A percentile compares a stretch with the other conserved stretches of the same genome.
Evolutionary conservation across 2,888 invertebrate species (phyloP).

Genomic region (Lasioglossum marginatum): DNA sequence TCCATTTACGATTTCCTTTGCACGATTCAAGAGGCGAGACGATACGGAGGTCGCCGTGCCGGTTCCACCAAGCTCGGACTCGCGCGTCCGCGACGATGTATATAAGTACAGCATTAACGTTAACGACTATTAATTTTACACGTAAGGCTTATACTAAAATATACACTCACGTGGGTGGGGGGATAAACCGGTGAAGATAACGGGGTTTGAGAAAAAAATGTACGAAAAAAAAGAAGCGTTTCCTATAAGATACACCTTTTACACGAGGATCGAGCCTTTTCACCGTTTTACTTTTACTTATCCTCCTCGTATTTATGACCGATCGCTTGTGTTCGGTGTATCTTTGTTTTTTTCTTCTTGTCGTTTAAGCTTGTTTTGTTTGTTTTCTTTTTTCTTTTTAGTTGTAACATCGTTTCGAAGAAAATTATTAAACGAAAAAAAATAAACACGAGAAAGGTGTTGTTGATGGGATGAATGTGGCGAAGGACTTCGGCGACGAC

Average conservation of each 20-base stretch:
- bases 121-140: constrained; percentile 69
- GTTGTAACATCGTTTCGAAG: constrained; percentile 5
- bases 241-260: constrained; percentile 19
- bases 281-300: neutral
- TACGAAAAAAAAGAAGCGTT: constrained; percentile 13
- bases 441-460: constrained; percentile 16
- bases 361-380: constrained; percentile 25
- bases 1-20: neutral
- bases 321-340: constrained; percentile 30
- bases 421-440: neutral
- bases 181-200: constrained; percentile 41
- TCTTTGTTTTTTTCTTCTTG: constrained; percentile 16
- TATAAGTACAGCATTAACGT: constrained; percentile 27
- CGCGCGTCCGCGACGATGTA: constrained; percentile 5
- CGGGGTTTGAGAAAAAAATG: constrained; percentile 14
- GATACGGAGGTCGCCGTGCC: neutral
- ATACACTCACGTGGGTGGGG: constrained; percentile 60
- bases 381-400: constrained; percentile 19
- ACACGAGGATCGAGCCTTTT: constrained; percentile 15
- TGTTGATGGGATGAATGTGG: neutral
- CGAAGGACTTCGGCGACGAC: neutral
- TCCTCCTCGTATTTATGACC: constrained; percentile 16
- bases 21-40: neutral
- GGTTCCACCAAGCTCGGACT: neutral
- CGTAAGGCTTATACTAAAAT: constrained; percentile 67